Conservation (phyloP, 2,888 invertebrate species). For the Coleophora flavipennella region DNA sequence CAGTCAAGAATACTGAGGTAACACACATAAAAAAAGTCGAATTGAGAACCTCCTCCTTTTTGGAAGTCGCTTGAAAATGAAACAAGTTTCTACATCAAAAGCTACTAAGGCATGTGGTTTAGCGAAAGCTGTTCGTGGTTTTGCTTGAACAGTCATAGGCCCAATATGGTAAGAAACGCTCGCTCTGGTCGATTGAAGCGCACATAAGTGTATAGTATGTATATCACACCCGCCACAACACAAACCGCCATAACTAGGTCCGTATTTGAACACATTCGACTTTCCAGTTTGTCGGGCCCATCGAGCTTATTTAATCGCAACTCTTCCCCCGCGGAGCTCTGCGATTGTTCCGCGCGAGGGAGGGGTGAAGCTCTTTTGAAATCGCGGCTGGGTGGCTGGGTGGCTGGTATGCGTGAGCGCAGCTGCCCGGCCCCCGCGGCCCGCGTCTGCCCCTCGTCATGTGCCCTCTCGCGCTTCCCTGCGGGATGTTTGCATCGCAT, state of each 20-base stretch:
- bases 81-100: not conserved
- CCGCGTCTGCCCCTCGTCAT: constrained; percentile 1
- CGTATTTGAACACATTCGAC: not conserved
- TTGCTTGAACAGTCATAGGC: constrained; percentile 7
- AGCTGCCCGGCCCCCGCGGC: constrained; percentile 26
- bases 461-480: not conserved
- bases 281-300: not conserved
- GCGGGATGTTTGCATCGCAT: constrained; percentile 3
- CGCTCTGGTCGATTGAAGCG: constrained; percentile 7
- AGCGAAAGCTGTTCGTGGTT: constrained; percentile 14
- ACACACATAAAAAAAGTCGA: too few species aligned
- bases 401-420: constrained; percentile 33
- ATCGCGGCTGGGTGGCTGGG: constrained; percentile 7
- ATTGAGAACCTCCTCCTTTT: too few species aligned
- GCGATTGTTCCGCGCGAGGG: not conserved
- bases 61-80: too few species aligned
- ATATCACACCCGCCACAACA: constrained; percentile 1
- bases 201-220: too few species aligned
- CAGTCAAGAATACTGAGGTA: too few species aligned
- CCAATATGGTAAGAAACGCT: constrained; percentile 14
- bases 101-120: constrained; percentile 9
- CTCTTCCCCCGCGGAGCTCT: not conserved
- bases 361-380: not conserved
- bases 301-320: not conserved
- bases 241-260: too few species aligned